Evolutionary conservation across 2,797 vertebrate species (phyloP), one percentile per base, ranked within the genome.

Genomic region (Heterohyrax brucei): DNA sequence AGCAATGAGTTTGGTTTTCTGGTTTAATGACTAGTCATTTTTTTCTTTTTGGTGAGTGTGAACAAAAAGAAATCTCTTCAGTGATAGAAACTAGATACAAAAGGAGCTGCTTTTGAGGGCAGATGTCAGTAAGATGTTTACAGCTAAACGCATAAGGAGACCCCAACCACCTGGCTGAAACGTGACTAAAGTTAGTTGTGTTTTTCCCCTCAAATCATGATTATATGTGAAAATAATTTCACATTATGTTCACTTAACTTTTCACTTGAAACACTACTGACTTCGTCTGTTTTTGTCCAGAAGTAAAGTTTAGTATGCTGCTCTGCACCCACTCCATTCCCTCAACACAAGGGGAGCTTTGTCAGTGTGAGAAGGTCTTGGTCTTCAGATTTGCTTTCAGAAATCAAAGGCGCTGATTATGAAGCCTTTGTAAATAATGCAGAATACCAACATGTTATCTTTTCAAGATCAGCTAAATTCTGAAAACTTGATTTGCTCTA

Each of bases 331-430:
- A 94, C 87, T 53, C 81, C 84, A 97, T 96, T 95, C 95, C 78
- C 30, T 53, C 53, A 75, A 53, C 82, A 96, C 73, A 96, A 96
- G 95, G 82, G 95, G 84, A 94, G 61, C 93, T 97, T 96, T 98
- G 93, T 97, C 72, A 75, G 50, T 26, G 80, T 76, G 90, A 97
- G 94, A 93, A 93, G 64, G 81, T 78, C 83, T 97, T 92, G 96
- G 97, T 97, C 70, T 98, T 95, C 48, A 92, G 87, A 72, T 21
- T 72, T 72, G 19, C n/a, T 73, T 44, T 73, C 70, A 8, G 80
- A 95, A 93, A 82, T 50, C 70, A 94, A 87, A 86, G 77, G 39
- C 89, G 5, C 84, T 82, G 26, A 95, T 96, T 87, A 87, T 48
- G 46, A 87, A 81, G 56, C 44, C 72, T 95, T 91, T 93, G 89